Base-by-base conservation (phyloP, 2,113 vertebrate species). In the Narcine bancroftii region DNA sequence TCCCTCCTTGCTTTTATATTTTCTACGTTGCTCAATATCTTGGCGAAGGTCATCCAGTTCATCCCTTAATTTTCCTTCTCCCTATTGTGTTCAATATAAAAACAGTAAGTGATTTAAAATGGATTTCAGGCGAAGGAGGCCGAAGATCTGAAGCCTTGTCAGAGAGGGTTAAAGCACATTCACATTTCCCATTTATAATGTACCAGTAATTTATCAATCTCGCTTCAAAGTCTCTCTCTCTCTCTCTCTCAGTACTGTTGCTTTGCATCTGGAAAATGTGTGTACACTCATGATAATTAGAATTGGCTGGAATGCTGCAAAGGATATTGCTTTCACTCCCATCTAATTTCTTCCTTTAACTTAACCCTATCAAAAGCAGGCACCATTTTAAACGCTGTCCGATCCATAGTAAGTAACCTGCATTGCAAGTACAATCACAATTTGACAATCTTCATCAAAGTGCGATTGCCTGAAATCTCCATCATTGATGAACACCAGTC, bases 1-100 rank as follows among this genome's bases (percentile, higher is more conserved):
- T 94, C 95, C 96, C 94, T 98, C 97, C 93, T 97, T 97, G 96
- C 92, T 94, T 42, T 94, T 94, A 93, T 97, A 97, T 96, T 98
- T 98, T 97, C 99, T 99, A 95, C 97, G 97, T 29, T 97, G 97
- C 93, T 99, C 98, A 95, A 99, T 99, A 95, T 99, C 98, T 96
- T 98, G 96, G 93, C 97, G 97, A 81, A 99, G 98, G 94, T 99
- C 98, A 95, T 97, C 95, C 87, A 97, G 95, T 93, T 99, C 98
- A 21, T 96, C 96, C 94, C 98, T 99, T 71, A 95, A 95, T 95
- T 98, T 98, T 94, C 96, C 96, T 92, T 96, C 97, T 39, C 96
- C 96, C 99, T 99, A 96, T 93, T 71, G 72, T 93, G 94, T 94
- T 95, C 95, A 45, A 76, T 24, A 92, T n/a, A 73, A 92, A 50